These are phyloP conservation scores for Thymelicus lineola DNA, from an alignment of 2,888 invertebrate genomes.

Conservation along the genomic window DNA sequence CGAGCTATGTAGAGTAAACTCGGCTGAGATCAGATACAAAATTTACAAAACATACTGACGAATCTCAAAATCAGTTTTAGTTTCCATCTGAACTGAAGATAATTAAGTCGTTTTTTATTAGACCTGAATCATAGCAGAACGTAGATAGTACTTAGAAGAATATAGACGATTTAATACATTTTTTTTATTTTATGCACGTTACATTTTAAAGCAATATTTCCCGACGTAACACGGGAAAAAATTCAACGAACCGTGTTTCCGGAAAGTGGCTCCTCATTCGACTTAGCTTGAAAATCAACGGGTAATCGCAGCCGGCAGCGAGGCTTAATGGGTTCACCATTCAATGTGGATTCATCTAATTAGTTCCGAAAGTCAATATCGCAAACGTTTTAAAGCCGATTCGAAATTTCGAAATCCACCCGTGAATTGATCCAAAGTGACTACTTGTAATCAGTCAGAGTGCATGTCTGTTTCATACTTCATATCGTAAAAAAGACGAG, in stretches of 20 bases:
- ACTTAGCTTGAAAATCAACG: slow-evolving; percentile 29
- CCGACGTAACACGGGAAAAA: slow-evolving; percentile 4
- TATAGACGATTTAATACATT: background rate
- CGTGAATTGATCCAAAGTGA: background rate
- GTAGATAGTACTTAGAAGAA: background rate
- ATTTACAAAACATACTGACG: too few relatives aligned
- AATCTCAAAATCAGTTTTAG: too few relatives aligned
- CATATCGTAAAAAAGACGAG: background rate
- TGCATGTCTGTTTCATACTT: slow-evolving; percentile 1
- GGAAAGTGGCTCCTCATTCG: slow-evolving; percentile 21
- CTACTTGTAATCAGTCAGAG: background rate
- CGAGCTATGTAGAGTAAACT: too few relatives aligned
- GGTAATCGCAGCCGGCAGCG: slow-evolving; percentile 22
- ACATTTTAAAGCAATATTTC: background rate
- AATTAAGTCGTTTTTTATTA: too few relatives aligned
- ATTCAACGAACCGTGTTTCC: slow-evolving; percentile 13
- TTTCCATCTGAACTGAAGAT: too few relatives aligned
- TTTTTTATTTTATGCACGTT: background rate
- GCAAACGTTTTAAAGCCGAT: slow-evolving; percentile 25
- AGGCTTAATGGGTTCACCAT: slow-evolving; percentile 31
- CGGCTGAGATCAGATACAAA: too few relatives aligned
- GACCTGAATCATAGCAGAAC: too few relatives aligned
- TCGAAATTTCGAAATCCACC: slow-evolving; percentile 9
- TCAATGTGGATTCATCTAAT: slow-evolving; percentile 28
- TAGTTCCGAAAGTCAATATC: slow-evolving; percentile 35